These are phyloP conservation scores for Albula goreensis DNA, from an alignment of 2,113 vertebrate species.

Conservation along the genomic window DNA sequence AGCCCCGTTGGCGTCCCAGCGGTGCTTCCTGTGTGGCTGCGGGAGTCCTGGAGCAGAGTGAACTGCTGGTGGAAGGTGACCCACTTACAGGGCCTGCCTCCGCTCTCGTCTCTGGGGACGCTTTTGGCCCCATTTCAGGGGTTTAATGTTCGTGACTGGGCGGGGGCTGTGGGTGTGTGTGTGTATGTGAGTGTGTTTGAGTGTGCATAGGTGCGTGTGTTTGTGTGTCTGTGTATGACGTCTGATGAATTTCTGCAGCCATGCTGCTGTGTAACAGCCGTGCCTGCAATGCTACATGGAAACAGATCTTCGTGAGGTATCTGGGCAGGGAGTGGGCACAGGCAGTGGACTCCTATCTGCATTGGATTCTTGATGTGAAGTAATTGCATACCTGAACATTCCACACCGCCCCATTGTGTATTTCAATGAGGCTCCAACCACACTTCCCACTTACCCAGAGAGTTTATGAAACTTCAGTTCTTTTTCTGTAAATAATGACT, in stretches of 20 bases:
- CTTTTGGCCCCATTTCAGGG: conserved; percentile 6
- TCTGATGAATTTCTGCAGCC: background rate
- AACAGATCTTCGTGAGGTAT: background rate
- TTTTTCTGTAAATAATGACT: background rate
- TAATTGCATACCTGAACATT: no score
- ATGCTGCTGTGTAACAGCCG: background rate
- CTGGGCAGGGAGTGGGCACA: background rate
- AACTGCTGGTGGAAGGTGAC: background rate
- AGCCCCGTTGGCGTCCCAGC: background rate
- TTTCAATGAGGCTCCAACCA: no score
- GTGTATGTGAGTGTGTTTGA: no score
- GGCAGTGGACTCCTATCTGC: background rate
- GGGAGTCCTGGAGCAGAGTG: conserved; percentile 5
- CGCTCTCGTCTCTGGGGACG: background rate
- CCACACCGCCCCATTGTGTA: no score
- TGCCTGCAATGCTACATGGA: background rate
- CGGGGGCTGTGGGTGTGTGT: background rate
- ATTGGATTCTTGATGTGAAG: background rate
- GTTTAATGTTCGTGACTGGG: background rate
- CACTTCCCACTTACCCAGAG: no score
- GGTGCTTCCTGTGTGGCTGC: conserved; percentile 8
- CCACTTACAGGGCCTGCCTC: background rate
- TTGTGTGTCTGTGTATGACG: no score
- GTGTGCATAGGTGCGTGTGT: background rate
- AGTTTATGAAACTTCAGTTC: background rate